phyloP scores from a whole-genome alignment of 2,113 vertebrate species.

The Notothenia rossii region DNA sequence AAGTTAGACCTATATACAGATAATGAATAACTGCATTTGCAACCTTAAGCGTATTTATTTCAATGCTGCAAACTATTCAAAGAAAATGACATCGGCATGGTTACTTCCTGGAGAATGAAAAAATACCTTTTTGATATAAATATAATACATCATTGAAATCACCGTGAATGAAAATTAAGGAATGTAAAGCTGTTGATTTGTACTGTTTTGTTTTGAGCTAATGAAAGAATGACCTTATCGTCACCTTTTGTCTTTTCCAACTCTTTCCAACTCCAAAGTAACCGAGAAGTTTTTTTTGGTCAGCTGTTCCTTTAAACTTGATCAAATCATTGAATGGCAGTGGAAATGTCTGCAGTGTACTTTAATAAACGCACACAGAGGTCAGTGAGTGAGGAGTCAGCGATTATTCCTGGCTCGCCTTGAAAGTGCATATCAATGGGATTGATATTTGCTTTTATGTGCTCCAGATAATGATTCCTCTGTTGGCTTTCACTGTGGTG shows the following conservation, averaged over 20 bases:
- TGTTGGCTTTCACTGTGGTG: constrained; percentile 31
- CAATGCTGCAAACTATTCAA: background rate
- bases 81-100: background rate
- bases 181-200: constrained; percentile 78
- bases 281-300: constrained; percentile 1
- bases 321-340: background rate
- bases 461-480: constrained; percentile 46
- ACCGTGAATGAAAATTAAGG: constrained; percentile 51
- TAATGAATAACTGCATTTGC: background rate
- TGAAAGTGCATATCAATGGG: constrained; percentile 34
- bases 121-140: background rate
- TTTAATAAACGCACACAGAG: constrained; percentile 24
- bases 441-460: constrained; percentile 54
- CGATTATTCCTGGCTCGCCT: constrained; percentile 37
- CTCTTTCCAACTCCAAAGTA: constrained; percentile 52
- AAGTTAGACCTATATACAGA: too few relatives aligned
- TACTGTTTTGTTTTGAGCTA: constrained; percentile 78
- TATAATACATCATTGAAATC: constrained; percentile 4
- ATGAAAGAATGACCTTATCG: constrained; percentile 33
- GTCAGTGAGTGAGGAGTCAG: constrained; percentile 38
- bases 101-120: too few relatives aligned
- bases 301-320: background rate
- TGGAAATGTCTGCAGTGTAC: background rate
- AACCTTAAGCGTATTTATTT: too few relatives aligned
- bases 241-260: constrained; percentile 44